Evolutionary conservation across 1,140 invertebrate genomes (phyloP), one percentile per base, ranked within the genome.

Genomic region (Heliothis virescens): DNA sequence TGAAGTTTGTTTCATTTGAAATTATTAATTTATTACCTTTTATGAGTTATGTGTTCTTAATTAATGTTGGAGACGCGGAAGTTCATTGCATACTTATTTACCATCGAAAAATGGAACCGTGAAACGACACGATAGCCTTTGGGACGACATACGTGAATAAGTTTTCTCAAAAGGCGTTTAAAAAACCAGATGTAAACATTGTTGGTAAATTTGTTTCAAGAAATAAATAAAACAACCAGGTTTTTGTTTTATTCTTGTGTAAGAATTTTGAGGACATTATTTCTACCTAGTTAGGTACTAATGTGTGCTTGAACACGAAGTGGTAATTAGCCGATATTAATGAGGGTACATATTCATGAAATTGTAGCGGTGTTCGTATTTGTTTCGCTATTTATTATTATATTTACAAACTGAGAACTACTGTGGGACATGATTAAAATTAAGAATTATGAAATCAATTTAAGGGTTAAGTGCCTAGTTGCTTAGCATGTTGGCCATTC

Each of bases 1-100:
- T 10, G 57, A 74, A 74, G 34, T 26, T 60, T 47, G 15, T 60
- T 74, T 62, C 11, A 60, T 52, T 74, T 62, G 48, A 48, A 74
- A 18, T 50, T 18, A 74, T 74, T 59, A 48, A 57, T 72, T 72
- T 55, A n/a, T 63, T 34, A 34, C 34, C 18, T 60, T 26, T 29
- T n/a, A 55, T 16, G 15, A 52, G 9, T 52, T 52, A 55, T 34
- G 34, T 3, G 4, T 34, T 34, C 53, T 55, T 55, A 55, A n/a
- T 7, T 55, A 55, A 3, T 34, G 4, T 34, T 34, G 34, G 3
- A 34, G 7, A 34, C 34, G 3, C 34, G 4, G 34, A 34, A 5
- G 34, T 34, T 34, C 4, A 3, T 34, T 34, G 3, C 3, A 5
- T 2, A 34, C 29, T 2, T 1, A 2, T 34, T 4, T 34, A 34